Percentiles rank a stretch among this genome's conserved stretches.
phyloP scores from a whole-genome alignment of 2,888 invertebrate species.

The Chesias legatella region DNA sequence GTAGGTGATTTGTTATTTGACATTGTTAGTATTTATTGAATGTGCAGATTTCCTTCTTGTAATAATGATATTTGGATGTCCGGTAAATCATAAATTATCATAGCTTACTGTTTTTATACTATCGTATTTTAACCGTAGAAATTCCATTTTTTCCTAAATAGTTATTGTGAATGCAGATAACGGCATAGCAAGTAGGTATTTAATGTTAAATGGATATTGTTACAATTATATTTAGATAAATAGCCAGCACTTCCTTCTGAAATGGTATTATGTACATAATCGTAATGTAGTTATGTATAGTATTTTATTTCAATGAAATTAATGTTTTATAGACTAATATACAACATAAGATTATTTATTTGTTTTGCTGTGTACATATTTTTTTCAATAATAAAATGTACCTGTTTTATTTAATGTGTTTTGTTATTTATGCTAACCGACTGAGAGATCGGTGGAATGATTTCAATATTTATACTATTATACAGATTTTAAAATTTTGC shows the following conservation, averaged over 20 bases:
- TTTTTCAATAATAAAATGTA: slow-evolving; percentile 81
- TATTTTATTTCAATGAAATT: slow-evolving; percentile 80
- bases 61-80: slow-evolving; percentile 55
- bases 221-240: slow-evolving; percentile 62
- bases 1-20: slow-evolving; percentile 68
- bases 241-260: slow-evolving; percentile 63
- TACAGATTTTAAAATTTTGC: too few relatives aligned
- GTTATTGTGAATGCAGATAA: slow-evolving; percentile 68
- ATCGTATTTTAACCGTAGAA: slow-evolving; percentile 66
- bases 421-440: slow-evolving; percentile 32
- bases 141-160: slow-evolving; percentile 65
- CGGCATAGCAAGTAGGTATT: slow-evolving; percentile 73
- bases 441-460: too few relatives aligned
- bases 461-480: too few relatives aligned
- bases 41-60: slow-evolving; percentile 55
- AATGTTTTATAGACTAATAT: slow-evolving; percentile 81
- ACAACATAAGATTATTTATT: slow-evolving; percentile 81
- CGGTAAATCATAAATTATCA: slow-evolving; percentile 60
- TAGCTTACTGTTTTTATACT: slow-evolving; percentile 73
- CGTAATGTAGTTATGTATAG: slow-evolving; percentile 78
- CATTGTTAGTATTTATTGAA: slow-evolving; percentile 65
- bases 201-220: slow-evolving; percentile 75
- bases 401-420: slow-evolving; percentile 70
- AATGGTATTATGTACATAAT: slow-evolving; percentile 79
- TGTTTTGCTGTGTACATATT: slow-evolving; percentile 81